These are phyloP conservation scores for Hassar affinis DNA, from an alignment of 2,113 vertebrate genomes.

Conservation along the genomic window DNA sequence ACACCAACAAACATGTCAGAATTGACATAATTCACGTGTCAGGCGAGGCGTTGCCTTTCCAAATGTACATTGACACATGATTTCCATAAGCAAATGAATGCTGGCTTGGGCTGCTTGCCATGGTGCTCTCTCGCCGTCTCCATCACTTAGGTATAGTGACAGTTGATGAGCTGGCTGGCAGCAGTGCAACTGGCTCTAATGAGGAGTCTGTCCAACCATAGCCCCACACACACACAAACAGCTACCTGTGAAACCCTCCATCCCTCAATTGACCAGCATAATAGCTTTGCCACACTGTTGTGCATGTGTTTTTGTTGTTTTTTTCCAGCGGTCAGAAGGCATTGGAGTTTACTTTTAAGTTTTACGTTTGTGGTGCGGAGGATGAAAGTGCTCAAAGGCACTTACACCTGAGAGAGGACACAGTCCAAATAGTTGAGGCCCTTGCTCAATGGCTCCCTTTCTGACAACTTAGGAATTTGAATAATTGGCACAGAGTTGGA, in stretches of 20 bases:
- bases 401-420: neutral
- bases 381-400: too few relatives aligned
- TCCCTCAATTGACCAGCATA: neutral
- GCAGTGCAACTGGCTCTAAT: slow-evolving; percentile 38
- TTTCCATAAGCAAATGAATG: slow-evolving; percentile 67
- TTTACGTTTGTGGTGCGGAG: too few relatives aligned
- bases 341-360: neutral
- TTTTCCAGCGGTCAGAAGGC: neutral
- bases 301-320: slow-evolving; percentile 9
- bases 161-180: slow-evolving; percentile 41
- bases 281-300: neutral
- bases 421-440: neutral
- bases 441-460: neutral
- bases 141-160: slow-evolving; percentile 43
- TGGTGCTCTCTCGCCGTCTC: slow-evolving; percentile 36
- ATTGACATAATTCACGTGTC: slow-evolving; percentile 62
- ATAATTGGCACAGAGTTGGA: neutral
- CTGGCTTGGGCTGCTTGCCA: slow-evolving; percentile 64
- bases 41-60: slow-evolving; percentile 38
- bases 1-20: slow-evolving; percentile 46
- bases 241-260: neutral
- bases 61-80: slow-evolving; percentile 66
- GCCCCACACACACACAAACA: slow-evolving; percentile 20
- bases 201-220: slow-evolving; percentile 10
- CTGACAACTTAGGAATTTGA: neutral